Evolutionary conservation across 2,888 invertebrate species (phyloP), one percentile per base, ranked within the genome.

Genomic region (Apodemia zela): DNA sequence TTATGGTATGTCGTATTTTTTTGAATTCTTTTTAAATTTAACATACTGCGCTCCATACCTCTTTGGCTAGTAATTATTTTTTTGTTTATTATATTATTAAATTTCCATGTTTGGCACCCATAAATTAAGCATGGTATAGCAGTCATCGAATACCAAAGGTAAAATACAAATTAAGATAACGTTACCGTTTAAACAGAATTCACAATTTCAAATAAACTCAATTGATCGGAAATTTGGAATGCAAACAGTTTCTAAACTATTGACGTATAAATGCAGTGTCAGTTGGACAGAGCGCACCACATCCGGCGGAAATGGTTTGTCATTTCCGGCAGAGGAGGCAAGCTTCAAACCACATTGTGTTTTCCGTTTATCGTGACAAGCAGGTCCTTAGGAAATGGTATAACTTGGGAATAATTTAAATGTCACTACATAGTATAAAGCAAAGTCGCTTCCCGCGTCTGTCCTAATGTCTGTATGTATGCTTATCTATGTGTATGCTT

Each of bases 261-360:
- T 59, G 63, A 63, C 33, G 63, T 63, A 58, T 49, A 59, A 47
- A 25, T 59, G 60, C 60, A 47, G 60, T 60, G 60, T 60, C 61
- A 63, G 42, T 66, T 63, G 67, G 67, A 65, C 67, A 65, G 66
- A 65, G 51, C 65, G 45, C 63, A 69, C 75, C 71, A 73, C 77
- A 69, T 84, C 85, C 82, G 77, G 63, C 74, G 82, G 82, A 81
- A 66, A 78, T 74, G 79, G 78, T 72, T 69, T 68, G 75, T 75
- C 78, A 74, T 74, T 76, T 75, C 76, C 76, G 74, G 67, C 63
- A 59, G 72, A 66, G 66, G 54, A 64, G 51, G 60, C 64, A 62
- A 66, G 54, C 54, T 54, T 54, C 54, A 54, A 54, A 54, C 54
- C 54, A 25, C 54, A 54, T 54, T 54, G 54, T 54, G 54, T 54